Evolutionary conservation across 2,113 vertebrate species (phyloP).

Genomic region (Antechinus stuartii): DNA sequence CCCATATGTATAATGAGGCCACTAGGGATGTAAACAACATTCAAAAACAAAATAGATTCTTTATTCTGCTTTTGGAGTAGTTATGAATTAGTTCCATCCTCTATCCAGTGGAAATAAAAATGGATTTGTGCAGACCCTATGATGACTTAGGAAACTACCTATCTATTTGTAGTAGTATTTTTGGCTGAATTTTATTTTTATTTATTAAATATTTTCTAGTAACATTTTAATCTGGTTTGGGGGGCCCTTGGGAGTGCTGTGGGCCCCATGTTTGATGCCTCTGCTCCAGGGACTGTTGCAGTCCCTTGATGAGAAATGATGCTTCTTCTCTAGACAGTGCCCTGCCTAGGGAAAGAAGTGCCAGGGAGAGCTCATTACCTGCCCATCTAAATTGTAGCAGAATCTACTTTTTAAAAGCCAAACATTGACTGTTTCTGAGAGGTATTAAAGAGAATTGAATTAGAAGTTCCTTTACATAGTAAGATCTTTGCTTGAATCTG

Average conservation of each 20-base stretch:
- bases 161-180: not conserved
- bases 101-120: not conserved
- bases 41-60: not conserved
- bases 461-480: not conserved
- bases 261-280: not conserved
- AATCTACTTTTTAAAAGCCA: not conserved
- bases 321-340: not conserved
- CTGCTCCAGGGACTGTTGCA: not conserved
- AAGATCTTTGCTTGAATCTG: not conserved
- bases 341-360: not conserved
- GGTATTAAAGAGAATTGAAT: not conserved
- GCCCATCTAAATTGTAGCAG: not conserved
- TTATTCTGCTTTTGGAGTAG: not conserved
- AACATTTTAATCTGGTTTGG: not conserved
- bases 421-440: not conserved
- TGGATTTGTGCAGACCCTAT: not conserved
- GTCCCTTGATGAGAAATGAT: not conserved
- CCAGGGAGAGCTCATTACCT: conserved; percentile 12
- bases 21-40: not conserved
- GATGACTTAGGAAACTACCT: not conserved
- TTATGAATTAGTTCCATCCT: not conserved
- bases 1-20: not conserved
- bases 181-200: not conserved
- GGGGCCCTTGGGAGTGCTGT: not conserved
- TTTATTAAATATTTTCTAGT: not conserved